Base-by-base conservation (phyloP, 2,113 vertebrate genomes). In the Pteronura brasiliensis region DNA sequence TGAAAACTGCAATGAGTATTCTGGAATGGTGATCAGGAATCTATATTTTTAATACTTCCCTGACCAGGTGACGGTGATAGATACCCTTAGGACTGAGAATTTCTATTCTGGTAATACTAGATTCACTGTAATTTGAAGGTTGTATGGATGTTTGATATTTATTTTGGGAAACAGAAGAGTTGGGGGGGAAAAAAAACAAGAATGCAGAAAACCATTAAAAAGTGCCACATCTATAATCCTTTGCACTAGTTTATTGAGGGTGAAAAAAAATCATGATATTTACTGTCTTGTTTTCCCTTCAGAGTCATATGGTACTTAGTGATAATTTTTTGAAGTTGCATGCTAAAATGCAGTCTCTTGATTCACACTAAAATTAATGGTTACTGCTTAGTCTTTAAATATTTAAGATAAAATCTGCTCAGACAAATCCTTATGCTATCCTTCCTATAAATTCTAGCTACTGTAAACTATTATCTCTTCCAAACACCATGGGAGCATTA, bases 361-460 rank as follows among this genome's bases (percentile, higher is more conserved):
- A 95, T 97, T 97, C 97, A 93, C 91, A 92, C 88, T 97, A 97
- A 96, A 97, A 97, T 97, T 96, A 97, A 97, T 95, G 95, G 81
- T 91, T 97, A 94, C 15, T 6, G 88, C 85, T 93, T 92, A 69
- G 96, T 98, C 94, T 98, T 98, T 97, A 98, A 98, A 98, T 98
- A 98, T 97, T 98, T 97, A 98, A 97, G 95, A 97, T 86, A 90
- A 98, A 97, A 97, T 97, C 93, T 97, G 96, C 95, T 97, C 91
- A 86, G 93, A 97, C 63, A 96, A 90, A 93, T 95, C 82, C 95
- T 79, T 47, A 89, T 97, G 52, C 36, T 85, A 81, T 91, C 82
- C 88, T 94, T 93, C 79, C 49, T 84, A 95, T 96, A 91, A 97
- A 93, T 93, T 88, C 93, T 90, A 88, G 87, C 77, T 88, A 80